Conservation (phyloP, 2,113 vertebrate genomes). For the Calypte anna region DNA sequence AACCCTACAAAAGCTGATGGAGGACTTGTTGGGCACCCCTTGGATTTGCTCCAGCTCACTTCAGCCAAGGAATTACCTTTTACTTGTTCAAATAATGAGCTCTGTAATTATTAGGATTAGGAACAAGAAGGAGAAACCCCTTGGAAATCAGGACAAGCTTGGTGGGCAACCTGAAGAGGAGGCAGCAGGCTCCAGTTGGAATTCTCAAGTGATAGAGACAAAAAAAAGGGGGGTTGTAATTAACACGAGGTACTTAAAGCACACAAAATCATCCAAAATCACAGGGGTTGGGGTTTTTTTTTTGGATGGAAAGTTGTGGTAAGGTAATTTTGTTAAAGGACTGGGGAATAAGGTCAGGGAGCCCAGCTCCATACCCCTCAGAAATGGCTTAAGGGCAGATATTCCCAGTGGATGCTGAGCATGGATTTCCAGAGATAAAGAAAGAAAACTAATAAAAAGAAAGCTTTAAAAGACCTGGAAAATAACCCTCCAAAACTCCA, state of each 20-base stretch:
- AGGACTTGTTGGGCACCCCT: not conserved
- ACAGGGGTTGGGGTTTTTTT: not conserved
- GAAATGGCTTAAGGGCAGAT: not conserved
- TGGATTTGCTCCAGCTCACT: not conserved
- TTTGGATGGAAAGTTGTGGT: not conserved
- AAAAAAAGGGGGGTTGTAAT: not conserved
- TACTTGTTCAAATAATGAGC: not conserved
- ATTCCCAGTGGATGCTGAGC: not conserved
- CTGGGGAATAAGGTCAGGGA: not conserved
- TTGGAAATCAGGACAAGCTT: not conserved
- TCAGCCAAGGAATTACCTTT: not conserved
- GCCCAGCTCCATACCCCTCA: not conserved
- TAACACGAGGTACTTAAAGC: not conserved
- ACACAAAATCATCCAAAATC: not conserved
- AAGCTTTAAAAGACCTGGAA: not conserved
- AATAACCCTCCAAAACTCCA: not conserved
- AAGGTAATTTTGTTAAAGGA: not conserved
- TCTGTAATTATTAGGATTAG: too few species aligned
- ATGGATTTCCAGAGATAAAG: not conserved
- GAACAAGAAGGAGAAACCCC: not conserved
- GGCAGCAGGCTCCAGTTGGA: not conserved
- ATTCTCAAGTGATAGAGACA: not conserved
- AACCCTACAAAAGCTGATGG: not conserved
- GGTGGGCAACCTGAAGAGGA: not conserved
- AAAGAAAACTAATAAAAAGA: not conserved